Evolutionary conservation across 2,888 invertebrate genomes (phyloP), one percentile per base, ranked within the genome.

Genomic region (Tridacna gigas): DNA sequence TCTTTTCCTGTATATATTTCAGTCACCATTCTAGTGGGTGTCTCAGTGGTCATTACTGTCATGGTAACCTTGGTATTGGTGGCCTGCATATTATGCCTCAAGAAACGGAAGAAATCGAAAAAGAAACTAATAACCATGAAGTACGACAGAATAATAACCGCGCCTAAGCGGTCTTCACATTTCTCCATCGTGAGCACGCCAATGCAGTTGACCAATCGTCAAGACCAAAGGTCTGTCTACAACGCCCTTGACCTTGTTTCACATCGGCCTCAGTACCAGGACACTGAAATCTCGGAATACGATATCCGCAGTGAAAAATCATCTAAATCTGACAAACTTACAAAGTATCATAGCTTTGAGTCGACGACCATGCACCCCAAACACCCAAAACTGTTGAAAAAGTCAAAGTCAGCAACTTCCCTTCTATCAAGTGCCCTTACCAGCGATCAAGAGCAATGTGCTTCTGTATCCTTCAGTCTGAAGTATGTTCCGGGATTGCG

Each of bases 401-500:
- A 82, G 22, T 85, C 85, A 0, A 79, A 78, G 37, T 85, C 85
- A 9, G 45, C 81, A 66, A 76, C 80, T 0, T 74, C 74, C 0
- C 65, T 79, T 11, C 13, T 45, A 15, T 51, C 73, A 22, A 71
- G 37, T 47, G 74, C 28, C 37, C 63, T 9, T 56, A n/a, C 66
- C 3, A 26, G 20, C 9, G 85, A 85, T 18, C 69, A 28, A 18
- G 85, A 85, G 26, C 79, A 66, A 25, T 75, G 74, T 25, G 61
- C 69, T 12, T 51, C 45, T 2, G 63, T 87, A 18, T 77, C 87
- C 15, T 87, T 87, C 65, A 83, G 79, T 37, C 76, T 87, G 18
- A 87, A 87, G 51, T 87, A 87, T 77, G 82, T 76, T 22, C 75
- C 77, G 15, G 79, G 78, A 48, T 28, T 80, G 15, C 75, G 87